Base-by-base conservation (phyloP, 2,888 invertebrate genomes). In the Apodemia mormo region DNA sequence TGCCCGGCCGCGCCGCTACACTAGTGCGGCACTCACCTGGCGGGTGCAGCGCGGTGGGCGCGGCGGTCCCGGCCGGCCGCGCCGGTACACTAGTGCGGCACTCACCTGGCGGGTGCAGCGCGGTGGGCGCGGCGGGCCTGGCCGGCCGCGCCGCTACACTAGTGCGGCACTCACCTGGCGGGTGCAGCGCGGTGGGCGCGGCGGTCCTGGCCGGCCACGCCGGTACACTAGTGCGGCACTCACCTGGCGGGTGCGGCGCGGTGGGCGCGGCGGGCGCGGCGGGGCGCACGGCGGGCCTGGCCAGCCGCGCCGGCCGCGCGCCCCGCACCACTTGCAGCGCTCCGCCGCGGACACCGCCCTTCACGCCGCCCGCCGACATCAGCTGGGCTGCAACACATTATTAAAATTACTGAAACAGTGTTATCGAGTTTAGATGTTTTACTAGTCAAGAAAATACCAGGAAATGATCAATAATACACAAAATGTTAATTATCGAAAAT, bases 361-460 rank as follows among this genome's bases (percentile, higher is more conserved):
- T 96, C 83, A 96, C 95, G 73, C 95, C 94, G 76, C 95, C 93
- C 70, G 95, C 93, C 70, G 95, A 91, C 89, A 96, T 95, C 80
- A 96, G 88, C 87, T 96, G 95, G 78, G 95, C 95, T 95, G 81
- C 40, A 54, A 65, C 14, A 49, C 49, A n/a, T n/a, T 49, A 49
- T 49, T 10, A 40, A 1, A 40, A 7, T 45, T 10, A 45, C 10
- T 45, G 45, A 9, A 43, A 43, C 8, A 43, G 43, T 43, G 7
- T 43, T 43, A 43, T 43, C 43, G 1, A 0, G 43, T 43, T 33
- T 33, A 33, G 33, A 33, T 33, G 33, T 4, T 37, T 22, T 22
- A 22, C 22, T 22, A 22, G 22, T 22, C 22, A 22, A 22, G 22
- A 22, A 22, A 22, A 22, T 22, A 22, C 22, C 22, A 22, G 22